A percentile compares a stretch with the other conserved stretches of the same genome.
These are phyloP conservation scores for Lingula anatina DNA, from an alignment of 2,888 invertebrate genomes.

Conservation along the genomic window DNA sequence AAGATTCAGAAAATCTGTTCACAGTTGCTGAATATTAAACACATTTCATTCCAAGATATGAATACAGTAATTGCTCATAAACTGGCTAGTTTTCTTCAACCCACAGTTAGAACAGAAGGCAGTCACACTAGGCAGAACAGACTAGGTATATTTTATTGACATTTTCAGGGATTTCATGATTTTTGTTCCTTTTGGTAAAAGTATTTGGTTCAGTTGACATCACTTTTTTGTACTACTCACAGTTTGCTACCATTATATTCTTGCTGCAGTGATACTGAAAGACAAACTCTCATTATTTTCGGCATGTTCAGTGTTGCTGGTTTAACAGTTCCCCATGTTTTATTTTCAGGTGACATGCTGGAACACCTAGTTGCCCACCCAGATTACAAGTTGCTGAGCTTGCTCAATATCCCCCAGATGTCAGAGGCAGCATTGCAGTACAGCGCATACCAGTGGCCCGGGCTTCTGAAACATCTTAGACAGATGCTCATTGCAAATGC, in stretches of 20 bases:
- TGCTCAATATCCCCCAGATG: constrained; percentile 49
- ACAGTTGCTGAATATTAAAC: constrained; percentile 41
- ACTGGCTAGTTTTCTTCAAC: constrained; percentile 36
- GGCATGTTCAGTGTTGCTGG: too few relatives aligned
- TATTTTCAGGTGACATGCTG: constrained; percentile 34
- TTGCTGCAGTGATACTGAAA: too few relatives aligned
- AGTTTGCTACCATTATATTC: too few relatives aligned
- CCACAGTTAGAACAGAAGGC: too few relatives aligned
- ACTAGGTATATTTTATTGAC: too few relatives aligned
- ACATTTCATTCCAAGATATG: constrained; percentile 43
- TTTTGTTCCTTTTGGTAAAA: too few relatives aligned
- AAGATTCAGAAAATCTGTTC: constrained; percentile 46
- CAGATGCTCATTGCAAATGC: constrained; percentile 50
- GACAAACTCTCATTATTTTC: too few relatives aligned
- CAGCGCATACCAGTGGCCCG: constrained; percentile 47
- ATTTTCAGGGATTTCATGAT: too few relatives aligned
- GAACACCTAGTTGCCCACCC: constrained; percentile 44
- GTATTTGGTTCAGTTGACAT: too few relatives aligned
- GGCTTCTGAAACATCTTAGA: constrained; percentile 46
- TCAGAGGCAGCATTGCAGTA: constrained; percentile 39
- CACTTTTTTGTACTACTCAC: too few relatives aligned
- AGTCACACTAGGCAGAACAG: too few relatives aligned
- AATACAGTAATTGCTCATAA: constrained; percentile 46
- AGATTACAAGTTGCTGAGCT: constrained; percentile 45
- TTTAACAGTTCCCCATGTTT: too few relatives aligned